Conservation (phyloP, 2,888 invertebrate genomes). For the Lissocephala sabroskyi region DNA sequence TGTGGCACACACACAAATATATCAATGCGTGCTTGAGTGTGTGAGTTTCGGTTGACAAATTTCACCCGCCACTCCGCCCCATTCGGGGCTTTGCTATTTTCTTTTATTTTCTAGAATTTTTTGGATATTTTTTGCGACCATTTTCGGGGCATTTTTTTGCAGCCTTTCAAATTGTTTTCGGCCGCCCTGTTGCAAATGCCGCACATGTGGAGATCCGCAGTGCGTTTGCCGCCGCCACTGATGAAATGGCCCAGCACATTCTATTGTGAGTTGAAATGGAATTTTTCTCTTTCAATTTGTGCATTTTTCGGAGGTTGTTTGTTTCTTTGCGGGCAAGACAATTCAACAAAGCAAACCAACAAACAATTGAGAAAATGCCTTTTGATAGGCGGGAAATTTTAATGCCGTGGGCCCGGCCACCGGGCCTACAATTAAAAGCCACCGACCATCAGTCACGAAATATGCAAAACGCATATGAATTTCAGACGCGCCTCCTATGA, state of each 20-base stretch:
- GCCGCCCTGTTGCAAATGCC: no score
- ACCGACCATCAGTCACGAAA: slow-evolving; percentile 22
- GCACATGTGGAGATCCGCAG: no score
- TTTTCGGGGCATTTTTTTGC: slow-evolving; percentile 21
- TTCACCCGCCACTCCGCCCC: slow-evolving; percentile 13
- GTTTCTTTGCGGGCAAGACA: background rate
- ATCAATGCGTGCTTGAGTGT: slow-evolving; percentile 7
- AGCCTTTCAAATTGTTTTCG: background rate
- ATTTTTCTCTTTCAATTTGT: slow-evolving; percentile 7
- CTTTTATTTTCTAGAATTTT: no score
- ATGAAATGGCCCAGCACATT: background rate
- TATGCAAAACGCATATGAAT: slow-evolving; percentile 39
- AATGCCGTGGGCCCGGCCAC: slow-evolving; percentile 23
- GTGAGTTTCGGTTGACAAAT: slow-evolving; percentile 34
- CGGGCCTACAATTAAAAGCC: slow-evolving; percentile 38
- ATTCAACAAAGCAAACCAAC: slow-evolving; percentile 24
- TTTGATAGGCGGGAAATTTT: slow-evolving; percentile 17
- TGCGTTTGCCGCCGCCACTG: no score
- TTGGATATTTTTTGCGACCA: slow-evolving; percentile 2
- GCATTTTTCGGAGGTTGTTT: slow-evolving; percentile 6
- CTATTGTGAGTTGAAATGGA: background rate
- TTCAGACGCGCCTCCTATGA: slow-evolving; percentile 10
- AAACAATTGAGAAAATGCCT: slow-evolving; percentile 39
- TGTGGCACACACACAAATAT: no score
- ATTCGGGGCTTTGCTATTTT: slow-evolving; percentile 18